A percentile compares a stretch with the other conserved stretches of the same genome.
phyloP scores from a whole-genome alignment of 2,113 vertebrate species.

The Gila orcuttii region DNA sequence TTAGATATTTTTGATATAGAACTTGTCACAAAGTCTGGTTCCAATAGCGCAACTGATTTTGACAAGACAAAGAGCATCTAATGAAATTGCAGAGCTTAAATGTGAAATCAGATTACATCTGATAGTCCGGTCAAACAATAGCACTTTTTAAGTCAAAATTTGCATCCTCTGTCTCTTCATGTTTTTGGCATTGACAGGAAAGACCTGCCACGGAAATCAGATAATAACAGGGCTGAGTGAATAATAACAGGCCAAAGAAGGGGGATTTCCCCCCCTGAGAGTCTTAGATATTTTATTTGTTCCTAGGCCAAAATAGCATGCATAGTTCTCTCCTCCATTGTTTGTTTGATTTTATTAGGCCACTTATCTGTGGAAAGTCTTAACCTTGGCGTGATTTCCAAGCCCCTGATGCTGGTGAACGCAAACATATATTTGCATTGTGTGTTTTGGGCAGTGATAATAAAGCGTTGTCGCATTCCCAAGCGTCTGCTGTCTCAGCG shows the following conservation, averaged over 20 bases:
- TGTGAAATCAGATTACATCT: neutral
- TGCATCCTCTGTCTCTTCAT: constrained; percentile 6
- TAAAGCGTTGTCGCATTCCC: constrained; percentile 46
- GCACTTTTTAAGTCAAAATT: neutral
- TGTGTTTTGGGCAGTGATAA: constrained; percentile 31
- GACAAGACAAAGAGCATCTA: neutral
- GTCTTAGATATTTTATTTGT: constrained; percentile 44
- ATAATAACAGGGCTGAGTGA: constrained; percentile 37
- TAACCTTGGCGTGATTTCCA: constrained; percentile 32
- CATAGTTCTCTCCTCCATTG: constrained; percentile 35
- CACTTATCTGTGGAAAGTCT: constrained; percentile 31
- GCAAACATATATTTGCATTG: constrained; percentile 42
- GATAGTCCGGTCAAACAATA: neutral
- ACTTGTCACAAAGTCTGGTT: neutral
- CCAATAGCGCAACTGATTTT: neutral
- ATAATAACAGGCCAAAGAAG: constrained; percentile 39
- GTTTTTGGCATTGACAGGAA: constrained; percentile 23
- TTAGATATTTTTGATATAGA: neutral
- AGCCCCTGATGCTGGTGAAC: constrained; percentile 31
- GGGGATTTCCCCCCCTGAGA: neutral
- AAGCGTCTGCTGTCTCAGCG: constrained; percentile 40
- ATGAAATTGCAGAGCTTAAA: neutral
- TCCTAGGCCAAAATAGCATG: constrained; percentile 38
- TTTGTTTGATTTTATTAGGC: constrained; percentile 43
- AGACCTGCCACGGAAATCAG: constrained; percentile 20